Conservation (phyloP, 2,113 vertebrate genomes). For the Ageneiosus marmoratus region DNA sequence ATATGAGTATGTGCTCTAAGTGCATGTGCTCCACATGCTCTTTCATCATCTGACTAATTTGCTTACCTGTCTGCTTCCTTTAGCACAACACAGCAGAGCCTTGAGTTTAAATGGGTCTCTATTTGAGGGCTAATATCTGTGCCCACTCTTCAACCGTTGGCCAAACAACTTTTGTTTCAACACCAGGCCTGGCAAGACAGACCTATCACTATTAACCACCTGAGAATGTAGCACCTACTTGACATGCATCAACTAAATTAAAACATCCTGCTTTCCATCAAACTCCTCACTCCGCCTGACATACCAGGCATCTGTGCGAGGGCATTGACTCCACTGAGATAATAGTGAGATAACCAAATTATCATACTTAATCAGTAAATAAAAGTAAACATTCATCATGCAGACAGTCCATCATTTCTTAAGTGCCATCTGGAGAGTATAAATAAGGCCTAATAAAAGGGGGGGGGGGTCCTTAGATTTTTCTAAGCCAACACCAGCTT, state of each 20-base stretch:
- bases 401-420: conserved; percentile 1
- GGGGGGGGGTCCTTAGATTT: neutral
- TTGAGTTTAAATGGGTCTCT: conserved; percentile 10
- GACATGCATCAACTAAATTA: conserved; percentile 59
- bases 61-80: conserved; percentile 10
- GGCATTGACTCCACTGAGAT: conserved; percentile 19
- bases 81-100: neutral
- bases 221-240: conserved; percentile 78
- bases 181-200: conserved; percentile 62
- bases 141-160: conserved; percentile 59
- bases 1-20: neutral
- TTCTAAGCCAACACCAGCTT: conserved; percentile 17
- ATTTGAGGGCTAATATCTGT: neutral
- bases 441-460: neutral
- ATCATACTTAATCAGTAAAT: conserved; percentile 11
- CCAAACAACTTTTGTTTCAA: conserved; percentile 63
- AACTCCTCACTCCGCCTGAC: conserved; percentile 34
- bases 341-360: conserved; percentile 31
- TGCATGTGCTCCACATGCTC: neutral
- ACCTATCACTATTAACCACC: conserved; percentile 74
- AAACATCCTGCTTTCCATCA: conserved; percentile 45
- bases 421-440: conserved; percentile 3
- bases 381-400: neutral
- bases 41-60: neutral
- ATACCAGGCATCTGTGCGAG: conserved; percentile 44